Base-by-base conservation (phyloP, 2,888 invertebrate genomes). In the Drosophila histrio region DNA sequence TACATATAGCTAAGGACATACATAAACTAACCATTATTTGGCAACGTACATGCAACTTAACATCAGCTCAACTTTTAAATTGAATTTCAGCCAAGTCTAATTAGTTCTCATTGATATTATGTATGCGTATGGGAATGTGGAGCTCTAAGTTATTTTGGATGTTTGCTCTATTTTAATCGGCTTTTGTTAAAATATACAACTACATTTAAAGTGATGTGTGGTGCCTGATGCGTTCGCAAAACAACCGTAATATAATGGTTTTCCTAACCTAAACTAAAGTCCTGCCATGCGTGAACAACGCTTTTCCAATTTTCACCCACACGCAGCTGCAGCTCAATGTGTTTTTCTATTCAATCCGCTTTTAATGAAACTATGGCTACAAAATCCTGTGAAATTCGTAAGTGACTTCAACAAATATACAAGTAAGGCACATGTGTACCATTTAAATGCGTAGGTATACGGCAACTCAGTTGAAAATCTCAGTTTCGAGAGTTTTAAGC, bases 61-160 rank as follows among this genome's bases (percentile, higher is more conserved):
- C 34, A 28, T 22, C 32, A 34, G 59, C 46, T 61, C 44, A 75
- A 74, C 65, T 69, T 65, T 72, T 57, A 60, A 75, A 75, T 75
- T 75, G 57, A 75, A 57, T 75, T 75, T 56, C 26, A 56, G 56
- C 66, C 60, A 47, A 63, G 66, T 67, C 56, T 56, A 52, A 71
- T 71, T 66, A 63, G 58, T 11, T 9, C 28, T 32, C 43, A 58
- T 54, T 57, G 19, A 53, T 56, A 60, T 58, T 60, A 60, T 52
- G 36, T 41, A 43, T 47, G 44, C 32, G 41, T 22, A 17, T 38
- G 26, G 26, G n/a, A 17, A 47, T 9, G 22, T 17, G 19, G 8
- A 9, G 15, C 22, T 34, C 3, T 13, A 9, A 15, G n/a, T 26
- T 15, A 17, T 26, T 30, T 11, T 28, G n/a, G 15, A 53, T 53